Evolutionary conservation across 2,888 invertebrate species (phyloP).

Genomic region (Calameuta idolon): DNA sequence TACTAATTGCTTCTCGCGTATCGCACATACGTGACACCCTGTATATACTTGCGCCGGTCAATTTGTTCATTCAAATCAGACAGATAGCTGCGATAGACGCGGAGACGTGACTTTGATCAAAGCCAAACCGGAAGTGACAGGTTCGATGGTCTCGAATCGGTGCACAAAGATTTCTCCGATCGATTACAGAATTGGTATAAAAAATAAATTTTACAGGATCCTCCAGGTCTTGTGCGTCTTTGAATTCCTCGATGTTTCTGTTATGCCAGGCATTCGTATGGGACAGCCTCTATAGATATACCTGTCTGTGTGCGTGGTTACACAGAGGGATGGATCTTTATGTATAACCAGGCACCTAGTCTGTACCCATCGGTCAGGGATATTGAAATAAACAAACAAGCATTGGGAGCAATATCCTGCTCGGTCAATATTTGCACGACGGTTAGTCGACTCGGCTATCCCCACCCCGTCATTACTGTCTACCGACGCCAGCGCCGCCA

Average conservation of each 20-base stretch:
- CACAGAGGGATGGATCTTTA: not conserved
- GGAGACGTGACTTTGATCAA: not conserved
- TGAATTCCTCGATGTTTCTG: not conserved
- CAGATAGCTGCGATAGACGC: not conserved
- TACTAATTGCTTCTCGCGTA: not conserved
- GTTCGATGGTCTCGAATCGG: not conserved
- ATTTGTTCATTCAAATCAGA: not conserved
- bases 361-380: slow-evolving; percentile 57
- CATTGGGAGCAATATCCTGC: slow-evolving; percentile 67
- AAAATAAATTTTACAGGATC: not conserved
- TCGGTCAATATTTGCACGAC: slow-evolving; percentile 66
- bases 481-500: slow-evolving; percentile 15
- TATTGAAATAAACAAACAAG: slow-evolving; percentile 66
- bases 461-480: slow-evolving; percentile 8
- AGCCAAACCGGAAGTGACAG: not conserved
- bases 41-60: not conserved
- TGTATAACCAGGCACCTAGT: not conserved
- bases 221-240: not conserved
- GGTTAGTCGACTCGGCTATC: slow-evolving; percentile 62
- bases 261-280: not conserved
- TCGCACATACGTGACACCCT: not conserved
- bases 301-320: not conserved
- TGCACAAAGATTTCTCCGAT: not conserved
- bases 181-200: not conserved
- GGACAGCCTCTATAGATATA: not conserved